Conservation (phyloP, 2,888 invertebrate genomes). For the Priocnemis perturbator region DNA sequence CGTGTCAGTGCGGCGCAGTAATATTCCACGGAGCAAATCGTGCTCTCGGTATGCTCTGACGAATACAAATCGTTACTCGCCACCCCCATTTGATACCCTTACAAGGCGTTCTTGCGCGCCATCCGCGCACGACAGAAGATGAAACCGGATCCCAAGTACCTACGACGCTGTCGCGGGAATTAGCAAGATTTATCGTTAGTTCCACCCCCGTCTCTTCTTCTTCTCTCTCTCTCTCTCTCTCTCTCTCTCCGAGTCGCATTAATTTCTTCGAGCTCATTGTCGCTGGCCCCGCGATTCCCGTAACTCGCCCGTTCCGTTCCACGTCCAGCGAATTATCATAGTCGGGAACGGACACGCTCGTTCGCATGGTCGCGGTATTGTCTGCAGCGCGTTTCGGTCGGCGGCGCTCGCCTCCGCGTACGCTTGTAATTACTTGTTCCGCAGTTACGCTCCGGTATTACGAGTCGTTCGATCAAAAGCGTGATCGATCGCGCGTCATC, state of each 20-base stretch:
- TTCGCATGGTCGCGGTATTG: too few relatives aligned
- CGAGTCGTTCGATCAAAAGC: not conserved
- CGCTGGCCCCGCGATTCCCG: too few relatives aligned
- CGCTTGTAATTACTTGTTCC: not conserved
- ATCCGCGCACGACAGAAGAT: conserved; percentile 46
- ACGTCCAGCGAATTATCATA: too few relatives aligned
- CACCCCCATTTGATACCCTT: conserved; percentile 41
- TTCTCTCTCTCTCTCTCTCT: conserved; percentile 15
- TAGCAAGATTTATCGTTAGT: conserved; percentile 50
- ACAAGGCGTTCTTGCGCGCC: conserved; percentile 53
- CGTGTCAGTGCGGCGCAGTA: conserved; percentile 39
- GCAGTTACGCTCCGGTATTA: not conserved
- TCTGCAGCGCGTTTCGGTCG: too few relatives aligned
- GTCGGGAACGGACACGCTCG: too few relatives aligned
- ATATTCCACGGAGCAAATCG: conserved; percentile 44
- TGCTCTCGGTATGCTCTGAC: conserved; percentile 49
- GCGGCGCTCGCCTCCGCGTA: too few relatives aligned
- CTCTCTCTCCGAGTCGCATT: conserved; percentile 9
- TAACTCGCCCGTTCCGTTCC: too few relatives aligned
- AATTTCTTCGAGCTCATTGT: not conserved
- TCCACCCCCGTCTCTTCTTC: conserved; percentile 23
- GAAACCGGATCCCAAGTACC: conserved; percentile 47
- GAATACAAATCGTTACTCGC: conserved; percentile 58
- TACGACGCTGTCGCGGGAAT: conserved; percentile 35
- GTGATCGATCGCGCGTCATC: too few relatives aligned